Evolutionary conservation across 2,113 vertebrate species (phyloP), one percentile per base, ranked within the genome.

Genomic region (Oncorhynchus keta): DNA sequence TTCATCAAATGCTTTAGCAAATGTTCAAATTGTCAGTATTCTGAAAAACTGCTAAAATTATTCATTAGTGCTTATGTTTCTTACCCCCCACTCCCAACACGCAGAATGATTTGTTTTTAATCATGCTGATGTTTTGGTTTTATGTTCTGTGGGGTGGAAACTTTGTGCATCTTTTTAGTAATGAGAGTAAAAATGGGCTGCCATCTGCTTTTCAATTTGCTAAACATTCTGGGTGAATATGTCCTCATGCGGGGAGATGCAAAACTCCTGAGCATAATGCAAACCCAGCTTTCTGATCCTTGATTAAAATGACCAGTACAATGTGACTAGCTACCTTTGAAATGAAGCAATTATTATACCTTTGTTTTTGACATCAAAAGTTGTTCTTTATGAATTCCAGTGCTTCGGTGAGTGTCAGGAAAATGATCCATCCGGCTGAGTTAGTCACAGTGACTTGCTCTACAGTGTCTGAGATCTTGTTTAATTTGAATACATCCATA

Each of bases 401-500:
- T 84, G 85, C 80, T 84, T 73, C 82, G 77, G 83, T 75, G 79
- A 83, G 85, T 79, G 76, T 85, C 81, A 74, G 82, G 79, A 79
- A 88, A 86, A 86, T 83, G 78, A 89, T 78, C 86, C 86, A 87
- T 88, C 90, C 2, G 85, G 85, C 84, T 59, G 78, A 83, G 84
- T 88, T 92, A 79, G 86, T 81, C 83, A 86, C 85, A 83, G 72
- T 88, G 84, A 89, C 88, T 91, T 89, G 85, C 90, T 90, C 88
- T 81, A 75, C 84, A 81, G 83, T 90, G 87, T 83, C 86, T 88
- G 85, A 91, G 88, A 91, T 86, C 91, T 89, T 82, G 90, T 92
- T 92, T 85, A 77, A 93, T 92, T 91, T 92, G 91, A 93, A 92
- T 92, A 91, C 86, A 92, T 92, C 87, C 89, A 87, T 92, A 90